phyloP scores from a whole-genome alignment of 2,888 invertebrate genomes.

The Rapana venosa region DNA sequence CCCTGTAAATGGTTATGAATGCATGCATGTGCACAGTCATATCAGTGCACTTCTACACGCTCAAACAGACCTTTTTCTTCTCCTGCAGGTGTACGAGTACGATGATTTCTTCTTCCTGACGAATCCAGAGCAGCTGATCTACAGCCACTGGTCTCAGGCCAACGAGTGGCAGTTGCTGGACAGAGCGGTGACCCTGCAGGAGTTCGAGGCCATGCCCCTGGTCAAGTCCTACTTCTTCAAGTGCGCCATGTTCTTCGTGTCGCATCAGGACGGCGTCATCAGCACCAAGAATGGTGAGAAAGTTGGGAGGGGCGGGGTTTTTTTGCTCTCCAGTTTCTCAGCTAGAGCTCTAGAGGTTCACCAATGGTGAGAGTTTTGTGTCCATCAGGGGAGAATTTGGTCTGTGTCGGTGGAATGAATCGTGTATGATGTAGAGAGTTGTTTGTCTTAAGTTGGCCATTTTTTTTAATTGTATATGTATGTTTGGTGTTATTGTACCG shows the following conservation, averaged over 20 bases:
- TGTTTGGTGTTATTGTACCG: too few relatives aligned
- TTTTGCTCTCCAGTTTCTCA: too few relatives aligned
- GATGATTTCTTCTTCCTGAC: constrained; percentile 99
- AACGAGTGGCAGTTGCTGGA: constrained; percentile 76
- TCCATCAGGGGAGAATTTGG: too few relatives aligned
- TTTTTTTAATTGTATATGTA: too few relatives aligned
- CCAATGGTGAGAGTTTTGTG: too few relatives aligned
- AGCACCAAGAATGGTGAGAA: constrained; percentile 71
- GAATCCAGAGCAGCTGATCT: constrained; percentile 86
- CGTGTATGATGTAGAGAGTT: too few relatives aligned
- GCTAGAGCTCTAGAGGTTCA: too few relatives aligned
- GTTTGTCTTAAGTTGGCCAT: too few relatives aligned
- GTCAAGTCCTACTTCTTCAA: constrained; percentile 79
- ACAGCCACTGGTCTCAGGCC: constrained; percentile 78
- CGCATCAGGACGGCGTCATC: constrained; percentile 75
- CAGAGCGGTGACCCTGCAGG: constrained; percentile 68
- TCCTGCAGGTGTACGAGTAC: constrained; percentile 88
- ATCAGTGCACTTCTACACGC: neutral
- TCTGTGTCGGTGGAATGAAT: too few relatives aligned
- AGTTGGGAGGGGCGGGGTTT: too few relatives aligned
- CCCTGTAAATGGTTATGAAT: too few relatives aligned
- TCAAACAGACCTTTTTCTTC: neutral
- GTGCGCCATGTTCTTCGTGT: constrained; percentile 76
- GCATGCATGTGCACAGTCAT: neutral
- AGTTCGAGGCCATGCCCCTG: constrained; percentile 78